phyloP scores from a whole-genome alignment of 2,888 invertebrate species.

The Rotaria macrura region DNA sequence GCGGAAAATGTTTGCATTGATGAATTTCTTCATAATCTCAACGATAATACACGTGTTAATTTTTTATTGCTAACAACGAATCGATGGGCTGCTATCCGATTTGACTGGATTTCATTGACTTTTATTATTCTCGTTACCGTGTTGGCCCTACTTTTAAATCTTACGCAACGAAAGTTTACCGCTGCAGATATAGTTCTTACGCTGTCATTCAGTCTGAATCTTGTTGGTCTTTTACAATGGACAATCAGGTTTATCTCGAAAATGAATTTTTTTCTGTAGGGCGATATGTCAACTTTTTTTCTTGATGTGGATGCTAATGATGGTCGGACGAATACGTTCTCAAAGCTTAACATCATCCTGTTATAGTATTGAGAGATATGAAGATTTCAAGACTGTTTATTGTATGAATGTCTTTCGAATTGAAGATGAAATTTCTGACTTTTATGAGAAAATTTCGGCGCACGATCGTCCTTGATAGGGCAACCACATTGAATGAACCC shows the following conservation, averaged over 20 bases:
- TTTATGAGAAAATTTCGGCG: too few relatives aligned
- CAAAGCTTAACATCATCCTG: too few relatives aligned
- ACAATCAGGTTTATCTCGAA: conserved; percentile 59
- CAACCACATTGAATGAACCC: too few relatives aligned
- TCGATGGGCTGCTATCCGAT: conserved; percentile 81
- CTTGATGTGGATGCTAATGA: too few relatives aligned
- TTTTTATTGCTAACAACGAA: conserved; percentile 76
- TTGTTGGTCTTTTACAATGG: conserved; percentile 76
- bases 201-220: conserved; percentile 45
- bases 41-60: conserved; percentile 78
- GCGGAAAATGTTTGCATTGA: conserved; percentile 41
- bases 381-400: too few relatives aligned
- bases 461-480: too few relatives aligned
- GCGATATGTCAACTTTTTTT: too few relatives aligned
- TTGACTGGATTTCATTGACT: conserved; percentile 74
- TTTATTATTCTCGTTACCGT: conserved; percentile 72
- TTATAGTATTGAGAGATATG: too few relatives aligned
- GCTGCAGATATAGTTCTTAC: conserved; percentile 38
- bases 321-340: too few relatives aligned
- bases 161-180: neutral
- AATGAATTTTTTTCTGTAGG: too few relatives aligned
- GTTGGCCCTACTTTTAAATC: neutral
- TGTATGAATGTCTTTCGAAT: too few relatives aligned
- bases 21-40: conserved; percentile 51
- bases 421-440: too few relatives aligned